phyloP scores from a whole-genome alignment of 2,797 vertebrate genomes.

The Chrosomus eos region DNA sequence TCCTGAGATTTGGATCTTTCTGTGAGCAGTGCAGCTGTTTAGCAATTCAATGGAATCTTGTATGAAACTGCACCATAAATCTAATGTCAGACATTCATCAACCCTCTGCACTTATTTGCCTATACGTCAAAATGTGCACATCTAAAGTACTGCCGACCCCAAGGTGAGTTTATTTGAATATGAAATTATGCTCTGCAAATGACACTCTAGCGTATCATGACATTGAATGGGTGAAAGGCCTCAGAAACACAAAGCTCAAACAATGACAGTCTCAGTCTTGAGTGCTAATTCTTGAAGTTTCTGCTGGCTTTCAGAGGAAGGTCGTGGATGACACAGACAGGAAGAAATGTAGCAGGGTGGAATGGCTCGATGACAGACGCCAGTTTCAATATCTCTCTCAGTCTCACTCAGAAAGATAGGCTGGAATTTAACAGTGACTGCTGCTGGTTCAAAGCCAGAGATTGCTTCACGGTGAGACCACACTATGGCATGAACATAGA shows the following conservation, averaged over 20 bases:
- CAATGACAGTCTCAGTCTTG: neutral
- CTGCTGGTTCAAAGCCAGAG: constrained; percentile 30
- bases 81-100: constrained; percentile 12
- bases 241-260: neutral
- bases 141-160: neutral
- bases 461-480: constrained; percentile 33
- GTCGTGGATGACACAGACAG: constrained; percentile 39
- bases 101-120: neutral
- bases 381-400: constrained; percentile 60
- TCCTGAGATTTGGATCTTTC: constrained; percentile 14
- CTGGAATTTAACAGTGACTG: constrained; percentile 63
- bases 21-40: neutral
- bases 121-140: neutral
- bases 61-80: constrained; percentile 30
- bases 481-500: constrained; percentile 49
- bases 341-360: constrained; percentile 43
- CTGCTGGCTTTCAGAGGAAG: constrained; percentile 15
- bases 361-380: constrained; percentile 22
- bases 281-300: constrained; percentile 9
- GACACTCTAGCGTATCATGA: neutral
- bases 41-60: constrained; percentile 34
- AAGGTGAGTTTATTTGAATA: constrained; percentile 4
- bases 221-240: neutral
- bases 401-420: constrained; percentile 46
- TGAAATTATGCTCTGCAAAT: neutral